Conservation (phyloP, 2,113 vertebrate genomes). For the Acanthochromis polyacanthus region DNA sequence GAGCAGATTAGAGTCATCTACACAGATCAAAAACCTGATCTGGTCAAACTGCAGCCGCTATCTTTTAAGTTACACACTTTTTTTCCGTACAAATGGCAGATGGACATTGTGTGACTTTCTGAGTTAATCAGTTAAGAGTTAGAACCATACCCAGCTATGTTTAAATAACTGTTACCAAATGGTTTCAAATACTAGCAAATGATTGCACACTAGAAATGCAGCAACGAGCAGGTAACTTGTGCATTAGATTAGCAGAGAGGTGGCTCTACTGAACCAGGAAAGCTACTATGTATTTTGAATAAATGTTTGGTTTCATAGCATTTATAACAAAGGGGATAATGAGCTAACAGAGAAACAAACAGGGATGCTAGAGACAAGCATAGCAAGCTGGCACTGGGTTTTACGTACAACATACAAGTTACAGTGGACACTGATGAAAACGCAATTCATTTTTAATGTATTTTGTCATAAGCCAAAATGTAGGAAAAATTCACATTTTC, state of each 20-base stretch:
- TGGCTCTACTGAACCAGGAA: neutral
- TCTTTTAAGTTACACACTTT: constrained; percentile 10
- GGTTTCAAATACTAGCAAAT: constrained; percentile 1
- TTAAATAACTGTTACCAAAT: constrained; percentile 14
- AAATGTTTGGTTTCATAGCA: no score
- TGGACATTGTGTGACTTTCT: constrained; percentile 28
- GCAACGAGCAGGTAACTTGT: neutral
- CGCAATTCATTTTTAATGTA: no score
- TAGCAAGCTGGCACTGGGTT: neutral
- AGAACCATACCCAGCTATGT: neutral
- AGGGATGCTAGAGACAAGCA: no score
- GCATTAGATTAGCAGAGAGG: neutral
- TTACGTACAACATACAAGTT: neutral
- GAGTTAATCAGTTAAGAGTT: constrained; percentile 55
- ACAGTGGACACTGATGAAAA: no score
- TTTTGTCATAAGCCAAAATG: no score
- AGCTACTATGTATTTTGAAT: neutral
- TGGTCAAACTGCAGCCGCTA: neutral
- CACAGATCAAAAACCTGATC: constrained; percentile 32
- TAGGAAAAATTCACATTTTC: no score
- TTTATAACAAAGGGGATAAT: no score
- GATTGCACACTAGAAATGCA: neutral
- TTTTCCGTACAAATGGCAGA: constrained; percentile 28
- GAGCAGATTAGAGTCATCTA: constrained; percentile 16
- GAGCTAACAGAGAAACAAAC: no score